phyloP scores from a whole-genome alignment of 2,888 invertebrate genomes.

The Sinelater perroti region DNA sequence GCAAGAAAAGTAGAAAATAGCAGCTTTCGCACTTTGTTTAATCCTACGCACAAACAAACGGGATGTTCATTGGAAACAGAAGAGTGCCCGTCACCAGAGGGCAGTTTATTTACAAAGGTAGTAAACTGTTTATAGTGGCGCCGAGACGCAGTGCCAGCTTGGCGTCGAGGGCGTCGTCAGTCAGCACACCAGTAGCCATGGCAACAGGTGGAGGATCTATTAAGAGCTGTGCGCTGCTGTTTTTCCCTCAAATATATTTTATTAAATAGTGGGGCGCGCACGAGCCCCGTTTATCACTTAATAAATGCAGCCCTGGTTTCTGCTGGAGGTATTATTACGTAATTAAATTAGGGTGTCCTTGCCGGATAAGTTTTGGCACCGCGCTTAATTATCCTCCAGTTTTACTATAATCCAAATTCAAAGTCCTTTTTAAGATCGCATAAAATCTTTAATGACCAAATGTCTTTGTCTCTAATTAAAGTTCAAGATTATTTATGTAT shows the following conservation, averaged over 20 bases:
- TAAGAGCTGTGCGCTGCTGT: slow-evolving; percentile 26
- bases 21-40: no score
- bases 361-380: no score
- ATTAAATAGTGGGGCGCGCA: slow-evolving; percentile 13
- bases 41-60: no score
- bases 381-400: no score
- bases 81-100: slow-evolving; percentile 7
- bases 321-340: slow-evolving; percentile 8
- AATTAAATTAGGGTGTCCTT: no score
- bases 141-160: slow-evolving; percentile 27
- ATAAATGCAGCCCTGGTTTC: slow-evolving; percentile 12
- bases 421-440: no score
- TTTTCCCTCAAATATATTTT: slow-evolving; percentile 20
- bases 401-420: no score
- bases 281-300: slow-evolving; percentile 17
- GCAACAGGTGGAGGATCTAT: slow-evolving; percentile 32
- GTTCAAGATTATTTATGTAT: no score
- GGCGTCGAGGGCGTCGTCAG: slow-evolving; percentile 27
- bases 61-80: no score
- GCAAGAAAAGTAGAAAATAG: no score
- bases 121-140: slow-evolving; percentile 29
- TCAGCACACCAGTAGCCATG: slow-evolving; percentile 23
- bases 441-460: no score
- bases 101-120: slow-evolving; percentile 22
- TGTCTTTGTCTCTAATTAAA: no score